Percentiles rank a stretch among this genome's conserved stretches.
phyloP scores from a whole-genome alignment of 1,140 invertebrate species.

The Drosophila mayri region DNA sequence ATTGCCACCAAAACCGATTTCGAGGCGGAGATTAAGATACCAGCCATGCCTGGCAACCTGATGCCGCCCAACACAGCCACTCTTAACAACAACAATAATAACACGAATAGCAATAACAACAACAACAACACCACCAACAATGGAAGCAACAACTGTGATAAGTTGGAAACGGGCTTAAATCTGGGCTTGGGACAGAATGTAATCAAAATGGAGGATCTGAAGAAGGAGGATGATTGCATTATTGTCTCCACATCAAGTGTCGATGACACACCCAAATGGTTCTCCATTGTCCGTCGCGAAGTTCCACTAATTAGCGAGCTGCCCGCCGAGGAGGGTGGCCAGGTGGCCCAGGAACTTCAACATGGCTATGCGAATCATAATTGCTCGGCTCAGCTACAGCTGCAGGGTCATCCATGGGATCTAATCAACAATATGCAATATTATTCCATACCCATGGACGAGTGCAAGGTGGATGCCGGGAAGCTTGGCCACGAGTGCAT shows the following conservation, averaged over 20 bases:
- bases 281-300: slow-evolving; percentile 85
- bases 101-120: slow-evolving; percentile 16
- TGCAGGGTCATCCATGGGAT: slow-evolving; percentile 87
- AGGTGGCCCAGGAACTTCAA: slow-evolving; percentile 61
- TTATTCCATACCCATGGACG: slow-evolving; percentile 86
- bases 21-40: slow-evolving; percentile 79
- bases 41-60: slow-evolving; percentile 62
- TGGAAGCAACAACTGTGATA: slow-evolving; percentile 74
- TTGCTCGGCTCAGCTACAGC: slow-evolving; percentile 85
- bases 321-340: slow-evolving; percentile 58
- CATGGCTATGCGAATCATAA: slow-evolving; percentile 69
- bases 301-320: slow-evolving; percentile 77
- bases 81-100: slow-evolving; percentile 51
- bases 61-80: slow-evolving; percentile 53
- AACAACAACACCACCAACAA: slow-evolving; percentile 46
- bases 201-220: slow-evolving; percentile 64
- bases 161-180: slow-evolving; percentile 55
- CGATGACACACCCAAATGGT: slow-evolving; percentile 86
- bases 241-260: slow-evolving; percentile 70
- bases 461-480: slow-evolving; percentile 85
- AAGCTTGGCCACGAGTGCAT: slow-evolving; percentile 85
- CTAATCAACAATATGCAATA: slow-evolving; percentile 87
- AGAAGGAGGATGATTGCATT: slow-evolving; percentile 81
- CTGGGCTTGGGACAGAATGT: slow-evolving; percentile 12
- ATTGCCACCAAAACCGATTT: slow-evolving; percentile 79